Evolutionary conservation across 2,797 vertebrate species (phyloP).

Genomic region (Triplophysa bombifrons): DNA sequence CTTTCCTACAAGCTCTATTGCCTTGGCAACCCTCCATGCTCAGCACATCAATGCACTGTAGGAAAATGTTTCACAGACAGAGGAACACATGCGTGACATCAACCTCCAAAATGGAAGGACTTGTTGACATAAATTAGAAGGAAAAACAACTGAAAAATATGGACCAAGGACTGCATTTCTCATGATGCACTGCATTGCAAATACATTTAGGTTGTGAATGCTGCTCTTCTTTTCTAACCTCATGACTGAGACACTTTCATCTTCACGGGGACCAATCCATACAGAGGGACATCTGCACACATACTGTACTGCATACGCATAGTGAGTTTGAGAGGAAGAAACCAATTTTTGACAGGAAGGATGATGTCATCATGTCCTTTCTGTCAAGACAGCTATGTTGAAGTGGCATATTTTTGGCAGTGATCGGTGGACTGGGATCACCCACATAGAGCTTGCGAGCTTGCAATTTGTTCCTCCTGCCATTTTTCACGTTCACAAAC

Average conservation of each 20-base stretch:
- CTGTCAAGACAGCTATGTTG: conserved; percentile 33
- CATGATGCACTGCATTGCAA: conserved; percentile 78
- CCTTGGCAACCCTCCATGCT: conserved; percentile 59
- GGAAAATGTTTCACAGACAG: conserved; percentile 40
- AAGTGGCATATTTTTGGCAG: conserved; percentile 46
- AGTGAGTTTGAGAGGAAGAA: conserved; percentile 63
- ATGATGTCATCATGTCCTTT: conserved; percentile 53
- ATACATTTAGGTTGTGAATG: conserved; percentile 73
- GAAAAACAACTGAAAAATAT: conserved; percentile 27
- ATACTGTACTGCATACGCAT: conserved; percentile 52
- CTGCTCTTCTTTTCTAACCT: conserved; percentile 73
- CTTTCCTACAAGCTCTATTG: conserved; percentile 53
- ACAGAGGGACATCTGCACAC: conserved; percentile 50
- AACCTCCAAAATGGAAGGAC: conserved; percentile 32
- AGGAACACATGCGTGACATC: conserved; percentile 31
- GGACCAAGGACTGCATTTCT: conserved; percentile 63
- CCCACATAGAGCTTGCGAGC: background rate
- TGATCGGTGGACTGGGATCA: conserved; percentile 42
- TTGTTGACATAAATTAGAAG: conserved; percentile 30
- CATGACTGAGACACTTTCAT: conserved; percentile 74
- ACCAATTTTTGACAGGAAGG: conserved; percentile 64
- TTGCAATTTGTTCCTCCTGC: conserved; percentile 18
- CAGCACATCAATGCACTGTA: conserved; percentile 53
- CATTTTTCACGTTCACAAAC: conserved; percentile 41
- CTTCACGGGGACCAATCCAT: conserved; percentile 68